These are phyloP conservation scores for Anas platyrhynchos DNA, from an alignment of 2,113 vertebrate species.

Conservation along the genomic window DNA sequence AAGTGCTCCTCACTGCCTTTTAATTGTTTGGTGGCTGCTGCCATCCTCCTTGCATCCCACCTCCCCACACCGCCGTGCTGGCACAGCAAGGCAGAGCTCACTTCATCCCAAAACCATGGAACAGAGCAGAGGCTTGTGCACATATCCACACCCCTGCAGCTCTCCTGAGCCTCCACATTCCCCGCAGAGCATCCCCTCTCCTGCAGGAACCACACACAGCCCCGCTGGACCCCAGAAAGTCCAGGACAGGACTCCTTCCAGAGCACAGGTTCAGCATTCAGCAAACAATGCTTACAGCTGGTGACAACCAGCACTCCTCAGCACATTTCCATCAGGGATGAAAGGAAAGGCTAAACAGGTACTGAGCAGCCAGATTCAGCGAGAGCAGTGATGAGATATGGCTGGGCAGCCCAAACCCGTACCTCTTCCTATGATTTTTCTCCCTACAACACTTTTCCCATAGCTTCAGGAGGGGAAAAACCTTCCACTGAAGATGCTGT, in stretches of 20 bases:
- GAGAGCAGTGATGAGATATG: not conserved
- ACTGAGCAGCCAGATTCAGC: not conserved
- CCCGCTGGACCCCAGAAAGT: not conserved
- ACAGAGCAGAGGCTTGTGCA: not conserved
- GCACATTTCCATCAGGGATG: not conserved
- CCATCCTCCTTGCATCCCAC: not conserved
- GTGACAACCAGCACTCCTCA: not conserved
- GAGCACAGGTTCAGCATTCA: not conserved
- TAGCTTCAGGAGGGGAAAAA: not conserved
- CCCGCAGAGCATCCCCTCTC: not conserved
- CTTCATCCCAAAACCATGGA: rapidly evolving
- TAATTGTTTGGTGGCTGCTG: not conserved
- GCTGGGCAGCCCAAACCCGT: not conserved
- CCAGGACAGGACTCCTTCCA: not conserved
- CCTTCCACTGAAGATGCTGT: not conserved
- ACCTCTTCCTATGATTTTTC: not conserved
- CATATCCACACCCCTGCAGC: not conserved
- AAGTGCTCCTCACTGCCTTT: rapidly evolving
- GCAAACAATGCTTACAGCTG: not conserved
- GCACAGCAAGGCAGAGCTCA: not conserved
- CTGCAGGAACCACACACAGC: rapidly evolving
- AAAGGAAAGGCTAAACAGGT: not conserved
- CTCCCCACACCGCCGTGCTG: not conserved
- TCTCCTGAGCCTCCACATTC: not conserved
- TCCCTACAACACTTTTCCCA: not conserved